Evolutionary conservation across 2,888 invertebrate species (phyloP).

Genomic region (Cenopis cana): DNA sequence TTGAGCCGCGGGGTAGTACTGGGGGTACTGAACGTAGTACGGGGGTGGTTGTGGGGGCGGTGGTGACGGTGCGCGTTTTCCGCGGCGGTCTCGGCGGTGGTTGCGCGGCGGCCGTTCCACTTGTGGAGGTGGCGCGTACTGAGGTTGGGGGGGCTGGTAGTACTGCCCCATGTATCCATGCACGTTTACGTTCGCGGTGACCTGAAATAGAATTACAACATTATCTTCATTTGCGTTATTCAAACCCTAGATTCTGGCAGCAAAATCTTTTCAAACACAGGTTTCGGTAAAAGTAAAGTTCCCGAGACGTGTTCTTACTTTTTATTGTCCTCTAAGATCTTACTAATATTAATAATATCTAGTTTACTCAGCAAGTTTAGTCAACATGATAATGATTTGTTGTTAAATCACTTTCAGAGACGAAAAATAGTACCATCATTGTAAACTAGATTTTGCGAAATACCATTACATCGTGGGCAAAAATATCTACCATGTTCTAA

Average conservation of each 20-base stretch:
- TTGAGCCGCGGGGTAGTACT: constrained; percentile 80
- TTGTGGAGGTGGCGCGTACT: constrained; percentile 67
- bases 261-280: too few species aligned
- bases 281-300: too few species aligned
- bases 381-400: constrained; percentile 52
- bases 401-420: constrained; percentile 56
- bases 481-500: too few species aligned
- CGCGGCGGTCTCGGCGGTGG: constrained; percentile 71
- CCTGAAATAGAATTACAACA: constrained; percentile 60
- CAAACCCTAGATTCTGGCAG: neutral
- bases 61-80: constrained; percentile 72
- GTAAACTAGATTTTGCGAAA: constrained; percentile 1
- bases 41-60: constrained; percentile 68
- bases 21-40: constrained; percentile 78
- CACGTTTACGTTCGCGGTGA: constrained; percentile 88
- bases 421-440: constrained; percentile 63
- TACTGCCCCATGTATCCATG: constrained; percentile 87
- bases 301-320: too few species aligned
- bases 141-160: constrained; percentile 78
- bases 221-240: neutral
- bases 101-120: constrained; percentile 70
- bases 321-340: too few species aligned
- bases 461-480: too few species aligned
- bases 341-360: too few species aligned
- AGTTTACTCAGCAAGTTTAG: constrained; percentile 56